phyloP scores from a whole-genome alignment of 2,797 vertebrate genomes.

The Enteromius radiatus region DNA sequence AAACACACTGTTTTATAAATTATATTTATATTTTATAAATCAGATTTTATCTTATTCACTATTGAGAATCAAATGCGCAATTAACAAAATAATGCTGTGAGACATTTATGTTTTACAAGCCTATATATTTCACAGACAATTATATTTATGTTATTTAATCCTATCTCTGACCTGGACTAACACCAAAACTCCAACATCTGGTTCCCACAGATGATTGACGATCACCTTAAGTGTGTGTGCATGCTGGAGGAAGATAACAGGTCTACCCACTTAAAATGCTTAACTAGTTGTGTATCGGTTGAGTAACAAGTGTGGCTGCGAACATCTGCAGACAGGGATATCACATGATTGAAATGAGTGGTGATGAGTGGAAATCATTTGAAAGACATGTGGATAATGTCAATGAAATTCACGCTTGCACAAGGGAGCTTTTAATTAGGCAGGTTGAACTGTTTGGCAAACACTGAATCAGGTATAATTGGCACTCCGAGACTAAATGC shows the following conservation, averaged over 20 bases:
- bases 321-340: slow-evolving; percentile 1
- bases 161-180: not conserved
- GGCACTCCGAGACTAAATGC: not conserved
- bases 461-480: not conserved
- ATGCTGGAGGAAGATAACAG: not conserved
- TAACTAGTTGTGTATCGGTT: not conserved
- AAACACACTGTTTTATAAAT: too few species aligned
- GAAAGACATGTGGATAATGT: not conserved
- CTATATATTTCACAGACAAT: not conserved
- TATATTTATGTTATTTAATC: not conserved
- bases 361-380: not conserved
- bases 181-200: not conserved
- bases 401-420: not conserved
- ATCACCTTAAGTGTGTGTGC: not conserved
- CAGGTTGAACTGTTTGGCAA: slow-evolving; percentile 16
- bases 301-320: not conserved
- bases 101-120: not conserved
- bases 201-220: slow-evolving; percentile 3
- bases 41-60: too few species aligned
- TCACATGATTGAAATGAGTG: not conserved
- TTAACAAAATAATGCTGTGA: not conserved
- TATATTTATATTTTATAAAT: too few species aligned
- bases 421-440: not conserved
- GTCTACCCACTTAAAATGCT: slow-evolving; percentile 34
- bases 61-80: not conserved